phyloP scores from a whole-genome alignment of 2,888 invertebrate species.

The Dyspetes luteomarginatus region DNA sequence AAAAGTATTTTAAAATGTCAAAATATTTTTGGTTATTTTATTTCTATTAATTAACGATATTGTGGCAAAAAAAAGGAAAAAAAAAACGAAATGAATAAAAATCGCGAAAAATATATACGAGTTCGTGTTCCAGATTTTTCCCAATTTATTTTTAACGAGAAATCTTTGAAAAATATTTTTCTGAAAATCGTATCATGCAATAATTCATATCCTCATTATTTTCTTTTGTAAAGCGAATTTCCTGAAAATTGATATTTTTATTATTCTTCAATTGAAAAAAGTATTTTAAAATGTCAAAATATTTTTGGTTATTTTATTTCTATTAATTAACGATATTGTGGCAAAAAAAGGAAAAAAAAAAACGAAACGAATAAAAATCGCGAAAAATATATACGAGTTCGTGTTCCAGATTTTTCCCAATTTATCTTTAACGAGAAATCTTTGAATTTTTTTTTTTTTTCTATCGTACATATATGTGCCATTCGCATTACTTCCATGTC shows the following conservation, averaged over 20 bases:
- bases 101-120: background rate
- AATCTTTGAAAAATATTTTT: background rate
- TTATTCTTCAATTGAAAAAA: background rate
- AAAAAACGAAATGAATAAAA: background rate
- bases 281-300: background rate
- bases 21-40: background rate
- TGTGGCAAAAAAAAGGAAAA: too few relatives aligned
- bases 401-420: background rate
- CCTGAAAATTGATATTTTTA: too few relatives aligned
- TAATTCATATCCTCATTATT: too few relatives aligned
- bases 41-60: too few relatives aligned
- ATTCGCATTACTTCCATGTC: background rate
- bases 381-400: background rate
- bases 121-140: background rate
- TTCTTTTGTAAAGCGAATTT: too few relatives aligned
- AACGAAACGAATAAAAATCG: background rate
- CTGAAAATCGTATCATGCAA: too few relatives aligned
- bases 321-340: too few relatives aligned
- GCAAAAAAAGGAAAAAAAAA: background rate
- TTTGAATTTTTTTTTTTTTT: background rate
- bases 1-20: background rate
- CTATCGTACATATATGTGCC: background rate
- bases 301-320: background rate
- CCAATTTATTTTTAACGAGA: background rate
- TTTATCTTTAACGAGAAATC: background rate